Conservation (phyloP, 2,888 invertebrate genomes). For the Anarsia innoxiella region DNA sequence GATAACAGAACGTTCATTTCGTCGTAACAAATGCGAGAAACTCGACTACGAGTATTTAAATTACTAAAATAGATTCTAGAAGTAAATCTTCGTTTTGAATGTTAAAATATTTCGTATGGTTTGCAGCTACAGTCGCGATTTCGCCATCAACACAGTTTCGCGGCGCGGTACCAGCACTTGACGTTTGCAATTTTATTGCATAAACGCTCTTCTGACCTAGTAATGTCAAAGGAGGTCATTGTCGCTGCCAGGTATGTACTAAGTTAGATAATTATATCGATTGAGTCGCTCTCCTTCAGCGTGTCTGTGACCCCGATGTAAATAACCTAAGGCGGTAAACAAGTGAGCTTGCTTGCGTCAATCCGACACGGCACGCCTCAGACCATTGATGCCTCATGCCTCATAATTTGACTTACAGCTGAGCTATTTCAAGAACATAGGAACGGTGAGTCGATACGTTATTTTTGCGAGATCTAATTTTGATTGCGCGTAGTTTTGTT, state of each 20-base stretch:
- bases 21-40: too few species aligned
- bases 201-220: constrained; percentile 53
- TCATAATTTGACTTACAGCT: constrained; percentile 36
- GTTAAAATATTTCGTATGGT: too few species aligned
- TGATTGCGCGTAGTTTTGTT: constrained; percentile 3
- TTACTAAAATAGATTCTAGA: too few species aligned
- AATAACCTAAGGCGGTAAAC: constrained; percentile 73
- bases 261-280: constrained; percentile 64
- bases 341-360: constrained; percentile 70
- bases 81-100: too few species aligned
- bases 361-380: constrained; percentile 43
- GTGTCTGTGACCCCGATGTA: constrained; percentile 75
- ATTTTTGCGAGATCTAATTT: constrained; percentile 5
- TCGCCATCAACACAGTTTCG: too few species aligned
- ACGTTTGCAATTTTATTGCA: constrained; percentile 59
- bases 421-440: constrained; percentile 38
- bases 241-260: constrained; percentile 49
- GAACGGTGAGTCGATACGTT: not conserved
- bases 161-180: too few species aligned
- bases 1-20: too few species aligned
- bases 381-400: constrained; percentile 45
- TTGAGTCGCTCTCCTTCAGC: constrained; percentile 67
- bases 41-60: too few species aligned
- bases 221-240: constrained; percentile 68
- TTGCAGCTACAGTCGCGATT: too few species aligned